Conservation (phyloP, 2,113 vertebrate species). For the Heptranchias perlo region DNA sequence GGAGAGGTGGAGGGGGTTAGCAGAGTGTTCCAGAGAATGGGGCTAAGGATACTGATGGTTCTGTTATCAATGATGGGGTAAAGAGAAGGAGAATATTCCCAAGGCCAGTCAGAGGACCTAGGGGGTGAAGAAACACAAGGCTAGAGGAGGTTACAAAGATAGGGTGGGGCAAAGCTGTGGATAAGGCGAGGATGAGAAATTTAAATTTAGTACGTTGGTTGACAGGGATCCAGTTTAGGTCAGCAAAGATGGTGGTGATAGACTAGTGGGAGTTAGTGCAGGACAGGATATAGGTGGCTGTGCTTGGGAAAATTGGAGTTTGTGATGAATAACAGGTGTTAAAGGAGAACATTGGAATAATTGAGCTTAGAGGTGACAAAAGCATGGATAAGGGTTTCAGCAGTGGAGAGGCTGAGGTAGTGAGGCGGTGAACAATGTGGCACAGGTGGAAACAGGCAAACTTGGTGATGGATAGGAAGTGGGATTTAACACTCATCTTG, state of each 20-base stretch:
- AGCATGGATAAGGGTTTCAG: not conserved
- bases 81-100: no score
- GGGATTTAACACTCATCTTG: not conserved
- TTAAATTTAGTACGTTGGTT: not conserved
- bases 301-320: not conserved
- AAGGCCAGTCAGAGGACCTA: not conserved
- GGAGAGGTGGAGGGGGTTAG: not conserved
- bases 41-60: not conserved
- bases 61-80: not conserved
- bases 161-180: not conserved
- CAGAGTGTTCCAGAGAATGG: not conserved
- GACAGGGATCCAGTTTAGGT: not conserved
- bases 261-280: not conserved
- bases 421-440: not conserved
- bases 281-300: not conserved
- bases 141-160: not conserved
- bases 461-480: not conserved
- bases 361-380: not conserved
- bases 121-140: not conserved
- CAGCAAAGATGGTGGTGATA: not conserved
- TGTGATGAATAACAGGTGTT: no score
- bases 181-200: not conserved
- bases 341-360: no score
- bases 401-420: not conserved
- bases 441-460: not conserved